phyloP scores from a whole-genome alignment of 53 echinoderm and acorn worm species.

The Holothuria scabra region DNA sequence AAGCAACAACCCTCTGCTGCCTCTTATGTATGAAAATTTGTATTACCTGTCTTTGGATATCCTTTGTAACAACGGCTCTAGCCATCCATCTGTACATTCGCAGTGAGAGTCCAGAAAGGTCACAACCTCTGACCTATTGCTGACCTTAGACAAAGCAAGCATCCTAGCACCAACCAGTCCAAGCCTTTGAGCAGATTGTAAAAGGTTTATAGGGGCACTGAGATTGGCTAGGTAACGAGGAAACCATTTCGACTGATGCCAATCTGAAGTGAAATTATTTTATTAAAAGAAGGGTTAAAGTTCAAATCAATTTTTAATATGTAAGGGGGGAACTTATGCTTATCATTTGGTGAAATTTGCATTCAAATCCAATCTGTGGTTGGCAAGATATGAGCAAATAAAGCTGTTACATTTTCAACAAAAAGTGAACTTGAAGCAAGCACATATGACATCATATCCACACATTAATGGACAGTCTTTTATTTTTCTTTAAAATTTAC shows the following conservation, averaged over 20 bases:
- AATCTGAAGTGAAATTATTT: not conserved
- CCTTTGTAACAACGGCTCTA: slow-evolving; percentile 79
- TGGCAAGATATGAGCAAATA: no score
- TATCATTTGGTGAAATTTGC: no score
- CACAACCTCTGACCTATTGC: slow-evolving; percentile 64
- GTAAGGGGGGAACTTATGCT: no score
- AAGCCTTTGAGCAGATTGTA: slow-evolving; percentile 58
- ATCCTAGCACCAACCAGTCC: slow-evolving; percentile 85
- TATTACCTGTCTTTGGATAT: slow-evolving; percentile 80
- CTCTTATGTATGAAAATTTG: not conserved
- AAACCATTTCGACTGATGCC: slow-evolving; percentile 15
- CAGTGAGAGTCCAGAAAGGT: slow-evolving; percentile 88
- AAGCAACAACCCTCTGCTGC: no score
- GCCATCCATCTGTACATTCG: slow-evolving; percentile 81
- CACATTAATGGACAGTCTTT: no score
- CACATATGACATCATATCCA: no score
- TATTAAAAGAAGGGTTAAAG: no score
- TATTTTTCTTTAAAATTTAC: no score
- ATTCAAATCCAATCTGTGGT: no score
- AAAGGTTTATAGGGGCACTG: slow-evolving; percentile 61
- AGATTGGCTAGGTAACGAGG: slow-evolving; percentile 62
- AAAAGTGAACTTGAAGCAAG: no score
- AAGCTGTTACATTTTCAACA: no score
- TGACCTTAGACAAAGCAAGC: slow-evolving; percentile 71
- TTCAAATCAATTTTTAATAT: no score